These are phyloP conservation scores for Diuraphis noxia DNA, from an alignment of 1,140 invertebrate genomes.

Conservation along the genomic window DNA sequence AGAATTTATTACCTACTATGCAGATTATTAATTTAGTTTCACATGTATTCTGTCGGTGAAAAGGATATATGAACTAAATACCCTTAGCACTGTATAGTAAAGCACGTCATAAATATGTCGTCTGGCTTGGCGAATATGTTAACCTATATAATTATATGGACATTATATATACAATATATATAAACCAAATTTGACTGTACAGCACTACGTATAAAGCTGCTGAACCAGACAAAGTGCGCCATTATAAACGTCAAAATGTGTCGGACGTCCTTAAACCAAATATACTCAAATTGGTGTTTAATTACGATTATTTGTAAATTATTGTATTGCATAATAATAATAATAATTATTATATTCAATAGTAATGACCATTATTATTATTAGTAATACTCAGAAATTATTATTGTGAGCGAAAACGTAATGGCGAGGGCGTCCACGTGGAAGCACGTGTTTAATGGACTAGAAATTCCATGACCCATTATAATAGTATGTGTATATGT, in stretches of 20 bases:
- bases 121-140: background rate
- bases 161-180: background rate
- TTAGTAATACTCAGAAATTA: background rate
- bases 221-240: background rate
- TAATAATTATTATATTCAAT: background rate
- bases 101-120: background rate
- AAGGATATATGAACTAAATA: background rate
- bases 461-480: background rate
- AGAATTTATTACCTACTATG: background rate
- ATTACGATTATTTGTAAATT: background rate
- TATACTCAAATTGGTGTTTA: slow-evolving; percentile 16
- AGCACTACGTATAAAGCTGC: background rate
- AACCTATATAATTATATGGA: background rate
- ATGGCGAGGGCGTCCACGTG: background rate
- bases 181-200: background rate
- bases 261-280: background rate
- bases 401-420: slow-evolving; percentile 4
- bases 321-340: background rate
- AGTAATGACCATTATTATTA: background rate
- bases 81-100: background rate
- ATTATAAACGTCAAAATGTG: background rate
- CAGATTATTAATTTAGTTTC: background rate
- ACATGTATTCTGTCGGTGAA: background rate
- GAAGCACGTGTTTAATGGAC: slow-evolving; percentile 30
- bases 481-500: background rate